These are phyloP conservation scores for Mycetomoellerius zeteki DNA, from an alignment of 1,140 invertebrate genomes.

Conservation along the genomic window DNA sequence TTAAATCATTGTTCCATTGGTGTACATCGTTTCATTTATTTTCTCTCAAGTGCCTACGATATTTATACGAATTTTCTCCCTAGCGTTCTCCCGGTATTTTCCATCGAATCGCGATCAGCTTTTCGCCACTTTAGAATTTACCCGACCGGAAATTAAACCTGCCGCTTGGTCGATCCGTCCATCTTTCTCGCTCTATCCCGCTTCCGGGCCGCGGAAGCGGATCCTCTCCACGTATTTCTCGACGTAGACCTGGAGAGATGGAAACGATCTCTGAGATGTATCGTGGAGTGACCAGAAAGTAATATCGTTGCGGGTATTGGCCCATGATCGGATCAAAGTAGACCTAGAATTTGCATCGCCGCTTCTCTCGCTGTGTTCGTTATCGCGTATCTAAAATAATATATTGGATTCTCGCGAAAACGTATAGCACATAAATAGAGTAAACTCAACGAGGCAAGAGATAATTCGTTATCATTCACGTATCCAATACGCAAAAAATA, in stretches of 20 bases:
- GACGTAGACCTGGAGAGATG: slow-evolving; percentile 27
- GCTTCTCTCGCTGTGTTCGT: not conserved
- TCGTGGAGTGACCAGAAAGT: slow-evolving; percentile 44
- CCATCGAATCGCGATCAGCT: slow-evolving; percentile 55
- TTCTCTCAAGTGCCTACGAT: not conserved
- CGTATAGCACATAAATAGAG: not conserved
- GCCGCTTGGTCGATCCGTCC: slow-evolving; percentile 66
- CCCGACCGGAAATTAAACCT: slow-evolving; percentile 79
- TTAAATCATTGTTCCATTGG: not conserved
- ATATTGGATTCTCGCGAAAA: not conserved
- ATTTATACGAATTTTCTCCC: slow-evolving; percentile 42
- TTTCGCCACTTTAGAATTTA: slow-evolving; percentile 69
- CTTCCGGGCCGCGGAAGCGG: slow-evolving; percentile 46
- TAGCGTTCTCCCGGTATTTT: not conserved
- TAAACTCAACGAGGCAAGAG: not conserved
- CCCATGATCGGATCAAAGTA: slow-evolving; percentile 47
- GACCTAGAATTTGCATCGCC: slow-evolving; percentile 47
- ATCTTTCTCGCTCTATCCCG: slow-evolving; percentile 56
- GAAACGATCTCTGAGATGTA: slow-evolving; percentile 57
- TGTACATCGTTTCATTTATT: not conserved
- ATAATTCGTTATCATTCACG: not conserved
- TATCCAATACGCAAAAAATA: not conserved
- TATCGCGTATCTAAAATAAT: slow-evolving; percentile 27
- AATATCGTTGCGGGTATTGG: slow-evolving; percentile 61
- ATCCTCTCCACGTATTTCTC: slow-evolving; percentile 32